A percentile compares a stretch with the other conserved stretches of the same genome.
Evolutionary conservation across 1,140 invertebrate species (phyloP).

Genomic region (Lerema accius): DNA sequence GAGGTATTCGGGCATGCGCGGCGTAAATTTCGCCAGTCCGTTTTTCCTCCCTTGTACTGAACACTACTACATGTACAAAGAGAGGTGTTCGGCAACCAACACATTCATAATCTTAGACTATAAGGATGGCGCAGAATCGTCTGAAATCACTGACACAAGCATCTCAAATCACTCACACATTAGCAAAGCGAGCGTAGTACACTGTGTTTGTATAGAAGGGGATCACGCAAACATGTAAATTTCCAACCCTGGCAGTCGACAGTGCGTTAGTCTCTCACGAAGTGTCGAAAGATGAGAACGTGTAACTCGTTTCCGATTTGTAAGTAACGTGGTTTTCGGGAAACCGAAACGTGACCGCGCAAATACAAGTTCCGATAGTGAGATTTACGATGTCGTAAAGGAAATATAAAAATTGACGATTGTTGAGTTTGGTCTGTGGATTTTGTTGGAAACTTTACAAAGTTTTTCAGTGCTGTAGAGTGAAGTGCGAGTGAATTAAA

Average conservation of each 20-base stretch:
- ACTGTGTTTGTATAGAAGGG: conserved; percentile 37
- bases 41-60: conserved; percentile 45
- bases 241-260: conserved; percentile 53
- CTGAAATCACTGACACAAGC: conserved; percentile 61
- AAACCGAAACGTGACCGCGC: conserved; percentile 18
- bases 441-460: conserved; percentile 19
- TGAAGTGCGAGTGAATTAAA: conserved; percentile 26
- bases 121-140: conserved; percentile 48
- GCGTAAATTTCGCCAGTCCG: conserved; percentile 32
- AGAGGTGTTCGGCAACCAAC: conserved; percentile 56
- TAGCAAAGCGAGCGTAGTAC: conserved; percentile 29
- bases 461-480: conserved; percentile 25
- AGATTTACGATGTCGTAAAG: conserved; percentile 25
- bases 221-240: conserved; percentile 49
- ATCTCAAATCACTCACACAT: conserved; percentile 57
- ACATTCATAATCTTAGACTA: conserved; percentile 48
- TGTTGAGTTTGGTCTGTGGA: conserved; percentile 19
- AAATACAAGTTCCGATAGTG: conserved; percentile 26
- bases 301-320: conserved; percentile 28
- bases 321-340: conserved; percentile 23
- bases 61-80: conserved; percentile 43
- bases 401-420: conserved; percentile 12
- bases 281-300: conserved; percentile 39
- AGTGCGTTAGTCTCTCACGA: conserved; percentile 57
- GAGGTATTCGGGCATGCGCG: conserved; percentile 56